phyloP scores from a whole-genome alignment of 2,113 vertebrate species.

The Gymnogyps californianus region DNA sequence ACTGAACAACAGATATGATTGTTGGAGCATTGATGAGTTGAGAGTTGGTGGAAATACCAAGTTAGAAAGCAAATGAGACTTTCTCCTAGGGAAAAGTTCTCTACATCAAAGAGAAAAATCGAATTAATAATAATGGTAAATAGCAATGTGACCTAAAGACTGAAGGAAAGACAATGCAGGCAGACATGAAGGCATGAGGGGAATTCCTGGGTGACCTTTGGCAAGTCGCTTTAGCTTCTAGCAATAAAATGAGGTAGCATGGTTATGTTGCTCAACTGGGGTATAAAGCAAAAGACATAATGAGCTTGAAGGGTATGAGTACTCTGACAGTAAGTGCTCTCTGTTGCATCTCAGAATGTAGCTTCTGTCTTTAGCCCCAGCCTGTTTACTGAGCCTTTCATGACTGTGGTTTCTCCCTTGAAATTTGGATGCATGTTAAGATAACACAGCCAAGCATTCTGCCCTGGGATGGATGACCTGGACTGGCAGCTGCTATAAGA shows the following conservation, averaged over 20 bases:
- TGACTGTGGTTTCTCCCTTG: neutral
- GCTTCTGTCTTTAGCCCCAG: neutral
- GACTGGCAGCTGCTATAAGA: neutral
- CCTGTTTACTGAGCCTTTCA: neutral
- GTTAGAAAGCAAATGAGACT: neutral
- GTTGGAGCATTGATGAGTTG: neutral
- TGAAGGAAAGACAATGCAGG: neutral
- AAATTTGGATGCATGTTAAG: neutral
- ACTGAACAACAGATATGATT: neutral
- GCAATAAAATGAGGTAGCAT: neutral
- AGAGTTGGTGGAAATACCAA: neutral
- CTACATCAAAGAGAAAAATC: neutral
- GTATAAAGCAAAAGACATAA: neutral
- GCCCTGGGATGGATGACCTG: neutral
- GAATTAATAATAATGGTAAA: constrained; percentile 12
- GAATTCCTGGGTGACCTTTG: neutral
- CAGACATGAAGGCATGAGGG: neutral
- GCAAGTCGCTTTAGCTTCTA: neutral
- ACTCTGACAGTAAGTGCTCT: neutral
- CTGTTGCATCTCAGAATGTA: neutral
- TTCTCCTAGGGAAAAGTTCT: neutral
- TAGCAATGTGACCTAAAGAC: neutral
- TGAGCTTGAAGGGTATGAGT: neutral
- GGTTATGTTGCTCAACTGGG: neutral
- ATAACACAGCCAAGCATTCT: neutral